Conservation (phyloP, 2,113 vertebrate species). For the Cromileptes altivelis region DNA sequence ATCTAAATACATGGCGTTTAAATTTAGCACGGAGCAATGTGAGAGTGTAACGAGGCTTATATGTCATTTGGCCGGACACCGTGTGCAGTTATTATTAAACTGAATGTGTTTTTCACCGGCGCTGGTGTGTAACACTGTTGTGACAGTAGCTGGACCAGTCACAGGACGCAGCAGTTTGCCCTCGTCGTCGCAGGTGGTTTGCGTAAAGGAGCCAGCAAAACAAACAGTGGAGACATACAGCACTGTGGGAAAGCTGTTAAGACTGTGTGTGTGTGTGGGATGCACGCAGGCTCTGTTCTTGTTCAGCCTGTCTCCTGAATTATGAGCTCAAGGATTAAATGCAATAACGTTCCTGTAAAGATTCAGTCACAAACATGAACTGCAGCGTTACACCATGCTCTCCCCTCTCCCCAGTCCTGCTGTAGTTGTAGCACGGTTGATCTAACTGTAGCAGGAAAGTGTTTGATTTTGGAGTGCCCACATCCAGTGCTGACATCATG, state of each 20-base stretch:
- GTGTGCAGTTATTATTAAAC: slow-evolving; percentile 31
- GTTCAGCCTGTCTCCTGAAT: slow-evolving; percentile 72
- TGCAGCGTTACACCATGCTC: neutral
- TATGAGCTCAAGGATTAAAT: slow-evolving; percentile 38
- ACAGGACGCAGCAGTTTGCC: slow-evolving; percentile 4
- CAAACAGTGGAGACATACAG: slow-evolving; percentile 19
- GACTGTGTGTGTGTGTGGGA: slow-evolving; percentile 14
- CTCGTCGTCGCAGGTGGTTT: slow-evolving; percentile 55
- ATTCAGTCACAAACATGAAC: neutral
- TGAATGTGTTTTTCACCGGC: slow-evolving; percentile 11
- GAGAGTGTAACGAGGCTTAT: slow-evolving; percentile 45
- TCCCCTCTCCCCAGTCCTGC: neutral
- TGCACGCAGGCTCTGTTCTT: neutral
- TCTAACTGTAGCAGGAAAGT: neutral
- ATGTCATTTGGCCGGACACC: slow-evolving; percentile 25
- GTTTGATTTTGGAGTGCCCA: slow-evolving; percentile 9
- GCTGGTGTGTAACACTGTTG: neutral
- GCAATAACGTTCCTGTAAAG: too few relatives aligned
- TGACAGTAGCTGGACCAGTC: slow-evolving; percentile 8
- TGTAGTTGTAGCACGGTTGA: neutral
- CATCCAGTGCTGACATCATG: neutral
- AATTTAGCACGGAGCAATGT: slow-evolving; percentile 69
- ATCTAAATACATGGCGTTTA: slow-evolving; percentile 65
- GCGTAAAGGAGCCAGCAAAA: slow-evolving; percentile 72
- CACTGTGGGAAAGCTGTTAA: slow-evolving; percentile 1